Percentiles rank a stretch among this genome's conserved stretches.
phyloP scores from a whole-genome alignment of 1,140 invertebrate genomes.

The Drepana arcuata region DNA sequence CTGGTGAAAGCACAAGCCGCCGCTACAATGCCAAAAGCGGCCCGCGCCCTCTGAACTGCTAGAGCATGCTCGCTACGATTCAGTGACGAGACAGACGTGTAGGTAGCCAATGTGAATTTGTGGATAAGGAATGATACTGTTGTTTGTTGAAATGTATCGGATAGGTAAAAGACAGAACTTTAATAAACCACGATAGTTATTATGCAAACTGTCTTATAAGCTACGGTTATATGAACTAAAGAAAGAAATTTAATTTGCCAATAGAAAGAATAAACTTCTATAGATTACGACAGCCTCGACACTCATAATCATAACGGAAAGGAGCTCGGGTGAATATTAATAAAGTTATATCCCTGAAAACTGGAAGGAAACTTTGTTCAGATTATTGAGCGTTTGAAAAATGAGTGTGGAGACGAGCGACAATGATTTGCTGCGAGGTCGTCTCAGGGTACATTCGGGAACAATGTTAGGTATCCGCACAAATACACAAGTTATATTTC shows the following conservation, averaged over 20 bases:
- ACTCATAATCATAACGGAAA: too few relatives aligned
- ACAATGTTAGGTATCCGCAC: too few relatives aligned
- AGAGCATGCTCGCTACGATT: constrained; percentile 10
- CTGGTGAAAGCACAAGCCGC: not conserved
- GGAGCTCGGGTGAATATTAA: too few relatives aligned
- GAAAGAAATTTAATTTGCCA: constrained; percentile 24
- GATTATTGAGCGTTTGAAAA: too few relatives aligned
- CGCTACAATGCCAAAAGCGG: too few relatives aligned
- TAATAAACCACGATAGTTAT: constrained; percentile 24
- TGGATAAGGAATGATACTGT: constrained; percentile 45
- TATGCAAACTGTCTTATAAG: constrained; percentile 12
- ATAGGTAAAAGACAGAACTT: constrained; percentile 36
- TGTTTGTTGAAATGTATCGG: constrained; percentile 48
- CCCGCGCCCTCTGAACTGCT: constrained; percentile 8
- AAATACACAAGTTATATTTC: constrained; percentile 23
- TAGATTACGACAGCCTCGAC: too few relatives aligned
- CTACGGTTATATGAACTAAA: constrained; percentile 15
- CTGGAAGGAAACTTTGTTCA: too few relatives aligned
- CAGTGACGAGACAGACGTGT: constrained; percentile 27
- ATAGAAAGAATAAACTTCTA: too few relatives aligned
- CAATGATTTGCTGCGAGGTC: too few relatives aligned
- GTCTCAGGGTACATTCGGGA: too few relatives aligned
- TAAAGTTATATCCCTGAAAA: too few relatives aligned
- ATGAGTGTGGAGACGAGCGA: too few relatives aligned
- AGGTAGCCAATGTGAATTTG: constrained; percentile 56